Conservation (phyloP, 2,797 vertebrate species). For the Chelidonichthys spinosus region DNA sequence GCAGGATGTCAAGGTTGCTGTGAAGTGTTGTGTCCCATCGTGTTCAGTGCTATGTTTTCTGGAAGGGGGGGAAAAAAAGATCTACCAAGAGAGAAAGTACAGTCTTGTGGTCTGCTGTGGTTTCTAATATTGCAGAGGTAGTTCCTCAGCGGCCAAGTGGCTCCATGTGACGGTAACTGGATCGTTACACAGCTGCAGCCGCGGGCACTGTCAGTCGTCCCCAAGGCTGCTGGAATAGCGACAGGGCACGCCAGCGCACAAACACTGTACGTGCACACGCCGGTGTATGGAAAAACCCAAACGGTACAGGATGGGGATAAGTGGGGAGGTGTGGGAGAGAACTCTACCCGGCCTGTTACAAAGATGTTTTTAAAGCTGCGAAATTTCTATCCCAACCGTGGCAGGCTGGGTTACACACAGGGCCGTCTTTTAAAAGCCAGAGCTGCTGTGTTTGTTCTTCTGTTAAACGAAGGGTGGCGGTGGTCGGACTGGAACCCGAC, state of each 20-base stretch:
- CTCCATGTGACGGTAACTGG: conserved; percentile 83
- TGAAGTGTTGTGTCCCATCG: conserved; percentile 27
- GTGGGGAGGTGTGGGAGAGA: conserved; percentile 66
- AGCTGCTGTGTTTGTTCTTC: conserved; percentile 72
- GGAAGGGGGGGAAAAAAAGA: conserved; percentile 9
- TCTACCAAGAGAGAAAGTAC: conserved; percentile 55
- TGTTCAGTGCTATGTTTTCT: conserved; percentile 42
- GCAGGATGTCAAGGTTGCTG: conserved; percentile 7
- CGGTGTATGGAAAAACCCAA: conserved; percentile 74
- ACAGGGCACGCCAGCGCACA: conserved; percentile 50
- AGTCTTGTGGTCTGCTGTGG: conserved; percentile 73
- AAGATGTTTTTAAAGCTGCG: conserved; percentile 85
- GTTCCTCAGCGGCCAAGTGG: conserved; percentile 78
- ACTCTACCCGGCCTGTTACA: conserved; percentile 83
- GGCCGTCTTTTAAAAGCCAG: conserved; percentile 59
- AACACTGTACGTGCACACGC: conserved; percentile 42
- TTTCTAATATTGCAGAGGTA: conserved; percentile 83
- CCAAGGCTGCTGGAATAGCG: conserved; percentile 75
- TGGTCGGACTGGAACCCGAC: conserved; percentile 68
- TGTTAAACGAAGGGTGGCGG: conserved; percentile 75
- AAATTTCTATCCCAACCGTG: conserved; percentile 74
- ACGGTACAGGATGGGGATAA: conserved; percentile 72
- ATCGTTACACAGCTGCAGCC: conserved; percentile 84
- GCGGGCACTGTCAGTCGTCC: conserved; percentile 72
- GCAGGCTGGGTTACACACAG: conserved; percentile 73